Percentiles rank a stretch among this genome's conserved stretches.
Conservation (phyloP, 2,888 invertebrate species). For the Ectemnius continuus region DNA sequence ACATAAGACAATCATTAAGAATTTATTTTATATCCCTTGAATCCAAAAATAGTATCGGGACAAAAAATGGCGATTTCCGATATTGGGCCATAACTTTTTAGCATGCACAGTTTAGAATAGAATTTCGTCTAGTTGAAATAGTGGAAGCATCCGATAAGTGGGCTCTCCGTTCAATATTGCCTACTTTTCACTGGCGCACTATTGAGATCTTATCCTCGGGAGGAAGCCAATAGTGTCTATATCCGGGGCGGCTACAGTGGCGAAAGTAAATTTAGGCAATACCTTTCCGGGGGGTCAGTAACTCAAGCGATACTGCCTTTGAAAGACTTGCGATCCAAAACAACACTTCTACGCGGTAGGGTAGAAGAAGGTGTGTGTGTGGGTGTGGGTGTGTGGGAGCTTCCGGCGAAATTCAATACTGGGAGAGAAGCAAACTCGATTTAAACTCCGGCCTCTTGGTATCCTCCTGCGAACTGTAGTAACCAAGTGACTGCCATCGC, state of each 20-base stretch:
- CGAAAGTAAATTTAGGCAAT: constrained; percentile 41
- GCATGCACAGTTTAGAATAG: no score
- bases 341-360: constrained; percentile 47
- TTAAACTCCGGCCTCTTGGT: constrained; percentile 55
- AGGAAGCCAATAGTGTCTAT: background rate
- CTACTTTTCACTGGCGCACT: background rate
- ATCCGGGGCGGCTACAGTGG: background rate
- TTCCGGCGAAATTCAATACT: constrained; percentile 58
- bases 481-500: constrained; percentile 38
- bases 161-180: background rate
- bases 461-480: constrained; percentile 42
- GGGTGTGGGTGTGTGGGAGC: constrained; percentile 4
- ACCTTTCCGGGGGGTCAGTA: constrained; percentile 26
- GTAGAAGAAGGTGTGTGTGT: background rate
- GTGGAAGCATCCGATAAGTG: no score
- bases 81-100: no score
- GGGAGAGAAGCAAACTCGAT: constrained; percentile 53
- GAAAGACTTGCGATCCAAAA: constrained; percentile 42
- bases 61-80: no score
- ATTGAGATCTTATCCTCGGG: background rate
- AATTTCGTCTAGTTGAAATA: no score
- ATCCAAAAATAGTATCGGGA: no score
- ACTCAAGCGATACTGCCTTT: constrained; percentile 44
- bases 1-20: no score
- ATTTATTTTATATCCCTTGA: no score